These are phyloP conservation scores for Camarhynchus parvulus DNA, from an alignment of 2,113 vertebrate genomes.

Conservation along the genomic window DNA sequence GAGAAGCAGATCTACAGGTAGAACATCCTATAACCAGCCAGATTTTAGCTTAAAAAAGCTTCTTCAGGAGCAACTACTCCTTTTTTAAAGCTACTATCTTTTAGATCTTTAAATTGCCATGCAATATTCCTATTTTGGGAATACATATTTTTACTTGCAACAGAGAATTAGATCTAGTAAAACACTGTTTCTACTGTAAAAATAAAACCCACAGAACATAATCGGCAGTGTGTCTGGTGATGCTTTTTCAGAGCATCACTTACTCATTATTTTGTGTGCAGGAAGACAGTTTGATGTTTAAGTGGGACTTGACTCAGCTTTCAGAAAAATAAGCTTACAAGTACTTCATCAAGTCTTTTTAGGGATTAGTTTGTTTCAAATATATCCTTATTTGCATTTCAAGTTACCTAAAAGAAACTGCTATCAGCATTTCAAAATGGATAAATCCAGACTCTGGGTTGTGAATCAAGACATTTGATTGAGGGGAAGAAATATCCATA, in stretches of 20 bases:
- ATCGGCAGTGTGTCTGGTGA: conserved; percentile 12
- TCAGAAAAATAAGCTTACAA: conserved; percentile 59
- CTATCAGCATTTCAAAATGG: conserved; percentile 20
- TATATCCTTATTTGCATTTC: conserved; percentile 62
- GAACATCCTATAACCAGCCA: background rate
- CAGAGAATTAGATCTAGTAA: conserved; percentile 11
- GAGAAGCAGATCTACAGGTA: background rate
- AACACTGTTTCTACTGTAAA: background rate
- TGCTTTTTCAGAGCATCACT: conserved; percentile 13
- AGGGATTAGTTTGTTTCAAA: conserved; percentile 62
- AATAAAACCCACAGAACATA: background rate
- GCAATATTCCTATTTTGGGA: background rate
- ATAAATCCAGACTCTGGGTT: conserved; percentile 35
- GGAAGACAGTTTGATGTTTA: conserved; percentile 53
- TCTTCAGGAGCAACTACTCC: background rate
- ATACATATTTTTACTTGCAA: background rate
- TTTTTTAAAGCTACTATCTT: background rate
- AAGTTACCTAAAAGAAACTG: conserved; percentile 55
- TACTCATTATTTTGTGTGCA: conserved; percentile 36
- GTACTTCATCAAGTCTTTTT: conserved; percentile 55
- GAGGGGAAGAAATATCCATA: background rate
- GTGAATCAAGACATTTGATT: conserved; percentile 10
- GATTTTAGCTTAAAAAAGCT: background rate
- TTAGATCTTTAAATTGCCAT: background rate
- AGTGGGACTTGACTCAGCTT: conserved; percentile 58